Evolutionary conservation across 2,113 vertebrate species (phyloP), one percentile per base, ranked within the genome.

Genomic region (Sorex fumeus): DNA sequence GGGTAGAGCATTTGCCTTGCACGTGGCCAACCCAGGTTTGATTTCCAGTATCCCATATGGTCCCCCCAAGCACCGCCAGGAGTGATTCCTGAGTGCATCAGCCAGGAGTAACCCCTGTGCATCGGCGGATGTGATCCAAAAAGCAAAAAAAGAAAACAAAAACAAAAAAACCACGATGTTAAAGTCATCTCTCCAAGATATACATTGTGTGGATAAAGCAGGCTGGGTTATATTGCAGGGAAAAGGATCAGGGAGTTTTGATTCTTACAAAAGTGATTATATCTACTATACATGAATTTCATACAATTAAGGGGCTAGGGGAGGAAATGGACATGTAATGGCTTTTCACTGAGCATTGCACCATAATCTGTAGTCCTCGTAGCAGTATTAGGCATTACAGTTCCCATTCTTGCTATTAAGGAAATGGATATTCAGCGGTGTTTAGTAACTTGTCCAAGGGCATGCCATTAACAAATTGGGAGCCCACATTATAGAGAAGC

Each of bases 141-240:
- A 40, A 40, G 40, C 40, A 40, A 40, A 40, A 40, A 3, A 40
- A 40, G 3, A 96, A 90, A 91, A 53, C 74, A n/a, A n/a, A n/a
- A 40, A 40, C 40, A 40, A 40, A 4, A 96, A 90, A 91, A 53
- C 74, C 70, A 93, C 43, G 87, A 28, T 77, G 91, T 92, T 69
- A 69, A 75, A 84, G 40, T 84, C 67, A 78, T 53, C 60, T 93
- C 90, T 95, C 77, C 93, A 94, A 95, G 32, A 91, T 74, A 87
- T 5, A 28, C 50, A 91, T 69, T 70, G 74, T 13, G 23, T 77
- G 30, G 67, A 67, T 60, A 89, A 96, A 86, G 77, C 84, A 81
- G 95, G 71, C 36, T 87, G 94, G 74, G 27, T 25, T 25, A 67
- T 92, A 76, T 93, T 93, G 53, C 36, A 57, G 71, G n/a, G 15